Percentiles rank a stretch among this genome's conserved stretches.
These are phyloP conservation scores for Mizuhopecten yessoensis DNA, from an alignment of 1,140 invertebrate species.

Conservation along the genomic window DNA sequence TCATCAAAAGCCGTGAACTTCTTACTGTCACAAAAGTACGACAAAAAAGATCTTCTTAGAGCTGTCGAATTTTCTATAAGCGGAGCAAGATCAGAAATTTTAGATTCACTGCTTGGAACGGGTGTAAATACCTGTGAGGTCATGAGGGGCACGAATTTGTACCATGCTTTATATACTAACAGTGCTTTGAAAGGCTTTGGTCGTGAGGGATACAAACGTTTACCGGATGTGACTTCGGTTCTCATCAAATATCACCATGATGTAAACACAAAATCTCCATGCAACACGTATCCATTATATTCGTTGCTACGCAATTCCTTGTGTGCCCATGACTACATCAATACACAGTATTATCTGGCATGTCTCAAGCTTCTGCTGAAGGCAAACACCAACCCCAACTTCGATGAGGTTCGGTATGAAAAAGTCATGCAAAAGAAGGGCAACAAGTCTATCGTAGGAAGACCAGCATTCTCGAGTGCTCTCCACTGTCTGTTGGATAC, in stretches of 20 bases:
- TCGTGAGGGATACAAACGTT: slow-evolving; percentile 61
- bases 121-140: slow-evolving; percentile 64
- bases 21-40: slow-evolving; percentile 67
- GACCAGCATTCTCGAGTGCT: slow-evolving; percentile 70
- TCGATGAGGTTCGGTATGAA: slow-evolving; percentile 72
- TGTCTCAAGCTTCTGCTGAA: slow-evolving; percentile 69
- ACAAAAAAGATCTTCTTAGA: slow-evolving; percentile 64
- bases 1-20: slow-evolving; percentile 64
- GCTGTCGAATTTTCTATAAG: slow-evolving; percentile 70
- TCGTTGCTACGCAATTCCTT: slow-evolving; percentile 71
- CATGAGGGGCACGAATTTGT: slow-evolving; percentile 73
- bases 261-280: slow-evolving; percentile 65
- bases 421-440: slow-evolving; percentile 59
- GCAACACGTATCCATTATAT: slow-evolving; percentile 76
- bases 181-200: slow-evolving; percentile 64
- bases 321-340: slow-evolving; percentile 70
- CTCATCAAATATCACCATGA: slow-evolving; percentile 70
- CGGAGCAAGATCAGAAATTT: slow-evolving; percentile 65
- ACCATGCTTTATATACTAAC: slow-evolving; percentile 73
- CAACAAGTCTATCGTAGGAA: slow-evolving; percentile 64
- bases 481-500: slow-evolving; percentile 75
- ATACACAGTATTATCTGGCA: slow-evolving; percentile 72
- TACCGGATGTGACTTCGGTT: slow-evolving; percentile 72
- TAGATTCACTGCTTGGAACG: slow-evolving; percentile 71
- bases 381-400: slow-evolving; percentile 72